Base-by-base conservation (phyloP, 2,113 vertebrate genomes). In the Centropus bengalensis region DNA sequence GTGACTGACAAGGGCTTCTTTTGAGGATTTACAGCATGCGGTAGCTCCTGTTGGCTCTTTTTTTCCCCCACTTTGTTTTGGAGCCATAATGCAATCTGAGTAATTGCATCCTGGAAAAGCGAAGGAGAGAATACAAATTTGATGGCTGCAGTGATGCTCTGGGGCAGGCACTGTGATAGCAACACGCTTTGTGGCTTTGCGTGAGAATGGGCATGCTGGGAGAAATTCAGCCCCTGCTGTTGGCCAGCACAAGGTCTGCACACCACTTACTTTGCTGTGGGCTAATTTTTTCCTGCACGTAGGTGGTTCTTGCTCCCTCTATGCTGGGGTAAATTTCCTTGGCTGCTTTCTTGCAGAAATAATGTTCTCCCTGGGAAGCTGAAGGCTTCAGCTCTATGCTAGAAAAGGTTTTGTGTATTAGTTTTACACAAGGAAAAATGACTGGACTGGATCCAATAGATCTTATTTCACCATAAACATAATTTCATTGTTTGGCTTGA, bases 51-150 rank as follows among this genome's bases (percentile, higher is more conserved):
- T 38, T 68, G 93, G 66, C n/a, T 94, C 47, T 20, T 18, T 18
- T 2, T 28, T 54, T 54, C 27, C 17, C 28, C 14, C 27, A 12
- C 60, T 76, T 79, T 49, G 12, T 82, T 64, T 81, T 91, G 62
- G 27, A 85, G 58, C 81, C 42, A 32, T 62, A 87, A 86, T 62
- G 78, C 17, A 76, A 73, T 82, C 38, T 28, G 68, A 88, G 89
- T 89, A 60, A 91, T 88, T 96, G 59, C 87, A 74, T 78, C 74
- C 88, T 88, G 68, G 76, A 58, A 75, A 70, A 82, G 55, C 32
- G 47, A 89, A 82, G 82, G 1, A 14, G 74, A 58, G 44, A 91
- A 83, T 4, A 70, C 78, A 55, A 51, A 10, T 92, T 69, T 85
- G 94, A 76, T 69, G 78, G 67, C 94, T 73, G 74, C 45, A 42